Evolutionary conservation across 2,888 invertebrate species (phyloP), one percentile per base, ranked within the genome.

Genomic region (Hartigia nigra): DNA sequence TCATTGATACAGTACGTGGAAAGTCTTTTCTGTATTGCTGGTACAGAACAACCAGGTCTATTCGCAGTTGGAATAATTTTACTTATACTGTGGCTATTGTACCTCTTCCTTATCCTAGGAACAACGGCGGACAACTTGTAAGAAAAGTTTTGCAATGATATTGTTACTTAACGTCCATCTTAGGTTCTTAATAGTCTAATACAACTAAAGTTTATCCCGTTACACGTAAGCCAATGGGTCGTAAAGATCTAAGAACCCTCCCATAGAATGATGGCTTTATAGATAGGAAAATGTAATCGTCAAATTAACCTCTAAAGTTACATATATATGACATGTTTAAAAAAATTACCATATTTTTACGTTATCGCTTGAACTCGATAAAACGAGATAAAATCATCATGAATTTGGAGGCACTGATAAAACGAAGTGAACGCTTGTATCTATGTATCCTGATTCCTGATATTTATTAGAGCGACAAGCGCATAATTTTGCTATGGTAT

Each of bases 101-200:
- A 93, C 79, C 88, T 94, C 77, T 94, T 94, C 83, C 86, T 93
- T 70, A 92, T 92, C 32, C 89, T 94, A 75, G 94, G 93, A 3
- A 92, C 92, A 3, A 93, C 93, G 1, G 93, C 94, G 1, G 94
- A 94, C 87, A 92, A 92, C 89, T 94, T 94, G 94, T 94, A 91
- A 92, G 92, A 23, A 55, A 55, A 55, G 55, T 55, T 55, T 55
- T 55, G 55, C 23, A 55, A 55, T 55, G 23, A 23, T 55, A 55
- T 55, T 55, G 23, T 55, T 55, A 55, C 23, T 23, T 55, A 55
- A 23, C 5, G 55, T 55, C 23, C 55, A 55, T 55, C 23, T 55
- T 55, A 23, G 23, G 55, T 55, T 55, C 9, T 55, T 55, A 23
- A 55, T 55, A 23, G 23, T 9, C 55, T 2, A 23, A 9, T 55